Evolutionary conservation across 2,797 vertebrate genomes (phyloP).

Genomic region (Scomberomorus guttatus): DNA sequence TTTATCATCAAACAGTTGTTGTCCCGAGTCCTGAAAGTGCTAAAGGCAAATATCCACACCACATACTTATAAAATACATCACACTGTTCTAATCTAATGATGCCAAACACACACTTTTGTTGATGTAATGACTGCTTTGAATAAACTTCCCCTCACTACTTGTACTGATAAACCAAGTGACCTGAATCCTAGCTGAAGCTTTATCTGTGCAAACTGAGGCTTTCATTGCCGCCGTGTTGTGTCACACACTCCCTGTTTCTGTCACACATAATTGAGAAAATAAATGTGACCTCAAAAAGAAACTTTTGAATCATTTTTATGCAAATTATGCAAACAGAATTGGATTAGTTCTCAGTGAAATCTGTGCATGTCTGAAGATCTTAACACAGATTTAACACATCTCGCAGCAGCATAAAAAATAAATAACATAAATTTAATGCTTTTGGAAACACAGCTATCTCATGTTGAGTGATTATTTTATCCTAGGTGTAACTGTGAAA

Average conservation of each 20-base stretch:
- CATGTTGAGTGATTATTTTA: neutral
- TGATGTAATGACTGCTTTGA: neutral
- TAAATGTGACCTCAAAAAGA: conserved; percentile 44
- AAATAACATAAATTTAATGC: too few species aligned
- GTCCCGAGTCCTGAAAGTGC: neutral
- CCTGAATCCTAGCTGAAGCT: conserved; percentile 47
- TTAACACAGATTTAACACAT: conserved; percentile 2
- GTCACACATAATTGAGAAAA: conserved; percentile 2
- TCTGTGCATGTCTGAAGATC: conserved; percentile 8
- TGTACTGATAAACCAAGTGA: conserved; percentile 43
- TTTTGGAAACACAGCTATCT: too few species aligned
- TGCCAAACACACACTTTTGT: neutral
- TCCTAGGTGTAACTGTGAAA: neutral
- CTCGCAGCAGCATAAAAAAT: neutral
- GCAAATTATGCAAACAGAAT: conserved; percentile 39
- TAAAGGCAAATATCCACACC: too few species aligned
- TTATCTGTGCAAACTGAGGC: conserved; percentile 47
- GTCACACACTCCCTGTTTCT: conserved; percentile 42
- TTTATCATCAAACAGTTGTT: neutral
- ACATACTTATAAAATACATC: neutral
- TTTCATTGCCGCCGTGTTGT: conserved; percentile 55
- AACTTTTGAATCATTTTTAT: conserved; percentile 36
- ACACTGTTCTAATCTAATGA: neutral
- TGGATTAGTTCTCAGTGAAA: conserved; percentile 35
- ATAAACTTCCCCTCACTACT: conserved; percentile 5